Percentiles rank a stretch among this genome's conserved stretches.
These are phyloP conservation scores for Scleropages formosus DNA, from an alignment of 2,797 vertebrate genomes.

Conservation along the genomic window DNA sequence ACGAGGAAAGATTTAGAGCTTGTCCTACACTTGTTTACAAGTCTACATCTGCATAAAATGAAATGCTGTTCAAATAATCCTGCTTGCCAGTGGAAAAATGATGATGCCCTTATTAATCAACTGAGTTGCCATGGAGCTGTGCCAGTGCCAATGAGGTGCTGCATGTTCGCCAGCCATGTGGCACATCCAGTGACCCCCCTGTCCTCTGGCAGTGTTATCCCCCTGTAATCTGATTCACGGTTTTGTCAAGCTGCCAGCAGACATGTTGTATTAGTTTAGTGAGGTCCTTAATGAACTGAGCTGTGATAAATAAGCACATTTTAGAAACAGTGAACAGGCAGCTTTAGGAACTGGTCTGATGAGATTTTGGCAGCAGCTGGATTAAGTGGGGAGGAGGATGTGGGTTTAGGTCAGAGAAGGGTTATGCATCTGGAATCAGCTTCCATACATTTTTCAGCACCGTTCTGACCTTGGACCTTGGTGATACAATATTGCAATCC, in stretches of 20 bases:
- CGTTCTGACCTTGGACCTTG: conserved; percentile 9
- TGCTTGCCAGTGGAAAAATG: conserved; percentile 53
- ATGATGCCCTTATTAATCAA: conserved; percentile 56
- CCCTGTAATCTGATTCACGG: conserved; percentile 65
- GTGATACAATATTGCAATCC: neutral
- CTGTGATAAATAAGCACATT: conserved; percentile 58
- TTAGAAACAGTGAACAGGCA: conserved; percentile 46
- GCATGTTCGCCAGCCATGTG: conserved; percentile 46
- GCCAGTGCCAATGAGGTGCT: conserved; percentile 48
- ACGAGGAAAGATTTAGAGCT: neutral
- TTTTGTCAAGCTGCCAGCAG: conserved; percentile 66
- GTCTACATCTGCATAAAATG: conserved; percentile 27
- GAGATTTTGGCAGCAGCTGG: conserved; percentile 36
- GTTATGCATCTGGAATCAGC: neutral
- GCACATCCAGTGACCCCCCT: conserved; percentile 46
- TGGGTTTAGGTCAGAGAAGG: conserved; percentile 24
- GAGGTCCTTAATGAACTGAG: conserved; percentile 62
- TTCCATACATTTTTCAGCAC: neutral
- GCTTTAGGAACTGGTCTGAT: conserved; percentile 55
- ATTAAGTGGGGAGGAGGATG: conserved; percentile 36
- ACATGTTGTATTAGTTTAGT: conserved; percentile 54
- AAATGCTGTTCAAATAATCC: conserved; percentile 34
- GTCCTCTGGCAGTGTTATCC: conserved; percentile 57
- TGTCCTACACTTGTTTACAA: conserved; percentile 9
- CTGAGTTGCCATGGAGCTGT: conserved; percentile 57